Percentiles rank a stretch among this genome's conserved stretches.
These are phyloP conservation scores for Clitarchus hookeri DNA, from an alignment of 2,888 invertebrate genomes.

Conservation along the genomic window DNA sequence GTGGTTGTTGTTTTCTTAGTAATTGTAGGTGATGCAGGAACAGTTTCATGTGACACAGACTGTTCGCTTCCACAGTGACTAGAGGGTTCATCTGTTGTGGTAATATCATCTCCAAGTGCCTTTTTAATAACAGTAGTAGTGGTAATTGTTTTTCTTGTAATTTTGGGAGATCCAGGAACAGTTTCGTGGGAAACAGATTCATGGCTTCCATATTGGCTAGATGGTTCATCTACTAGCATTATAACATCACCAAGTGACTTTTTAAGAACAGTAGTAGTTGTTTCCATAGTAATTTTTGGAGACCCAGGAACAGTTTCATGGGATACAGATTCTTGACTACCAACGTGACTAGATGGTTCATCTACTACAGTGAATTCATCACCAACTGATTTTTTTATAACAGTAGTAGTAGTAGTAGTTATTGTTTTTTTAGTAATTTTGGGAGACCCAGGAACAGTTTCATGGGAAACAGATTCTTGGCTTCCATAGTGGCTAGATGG, in stretches of 20 bases:
- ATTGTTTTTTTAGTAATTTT: not conserved
- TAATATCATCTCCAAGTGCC: not conserved
- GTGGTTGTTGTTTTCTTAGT: not conserved
- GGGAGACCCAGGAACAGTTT: not conserved
- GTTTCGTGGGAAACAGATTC: not conserved
- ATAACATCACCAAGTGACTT: not conserved
- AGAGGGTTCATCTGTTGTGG: not conserved
- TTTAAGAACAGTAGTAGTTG: not conserved
- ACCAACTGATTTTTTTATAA: not conserved
- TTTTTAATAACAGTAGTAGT: slow-evolving; percentile 5
- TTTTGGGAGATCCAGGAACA: slow-evolving; percentile 14
- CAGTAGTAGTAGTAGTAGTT: not conserved
- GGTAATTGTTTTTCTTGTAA: not conserved
- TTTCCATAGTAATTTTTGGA: not conserved
- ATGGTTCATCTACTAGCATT: not conserved
- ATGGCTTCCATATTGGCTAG: not conserved
- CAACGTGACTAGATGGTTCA: not conserved
- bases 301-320: slow-evolving; percentile 18
- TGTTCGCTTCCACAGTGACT: not conserved
- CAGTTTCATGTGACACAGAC: not conserved
- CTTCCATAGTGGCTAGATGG: not conserved
- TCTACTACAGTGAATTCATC: not conserved
- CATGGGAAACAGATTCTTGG: not conserved
- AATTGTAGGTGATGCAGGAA: not conserved
- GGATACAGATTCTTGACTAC: not conserved